Percentiles rank a stretch among this genome's conserved stretches.
Evolutionary conservation across 2,888 invertebrate species (phyloP).

Genomic region (Lypha dubia): DNA sequence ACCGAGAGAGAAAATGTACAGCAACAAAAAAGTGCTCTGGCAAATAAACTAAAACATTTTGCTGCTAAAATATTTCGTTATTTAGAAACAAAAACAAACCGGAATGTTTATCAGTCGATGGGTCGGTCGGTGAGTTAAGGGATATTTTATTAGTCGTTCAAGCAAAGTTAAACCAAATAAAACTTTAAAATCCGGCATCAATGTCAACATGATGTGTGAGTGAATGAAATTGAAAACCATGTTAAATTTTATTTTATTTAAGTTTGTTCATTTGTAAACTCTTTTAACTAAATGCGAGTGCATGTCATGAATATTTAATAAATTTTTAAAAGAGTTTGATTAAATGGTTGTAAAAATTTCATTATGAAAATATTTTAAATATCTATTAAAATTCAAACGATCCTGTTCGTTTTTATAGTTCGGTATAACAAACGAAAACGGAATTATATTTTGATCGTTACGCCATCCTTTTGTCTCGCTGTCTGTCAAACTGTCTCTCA

Average conservation of each 20-base stretch:
- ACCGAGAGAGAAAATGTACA: slow-evolving; percentile 37
- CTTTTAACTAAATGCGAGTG: neutral
- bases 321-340: neutral
- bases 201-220: neutral
- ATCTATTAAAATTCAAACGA: neutral
- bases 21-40: neutral
- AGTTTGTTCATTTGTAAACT: neutral
- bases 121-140: neutral
- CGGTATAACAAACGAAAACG: no score
- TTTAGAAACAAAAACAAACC: neutral
- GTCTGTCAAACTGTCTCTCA: no score
- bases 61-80: neutral
- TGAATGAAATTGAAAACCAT: neutral
- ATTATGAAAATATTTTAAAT: neutral
- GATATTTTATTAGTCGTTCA: neutral
- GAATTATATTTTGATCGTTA: no score
- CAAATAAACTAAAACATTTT: neutral
- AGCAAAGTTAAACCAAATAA: neutral
- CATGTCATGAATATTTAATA: neutral
- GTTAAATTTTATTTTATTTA: neutral
- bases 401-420: no score
- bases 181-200: slow-evolving; percentile 9
- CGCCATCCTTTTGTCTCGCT: no score
- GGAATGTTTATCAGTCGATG: no score
- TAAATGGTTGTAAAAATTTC: neutral